Conservation (phyloP, 1,140 invertebrate genomes). For the Drosophila equinoxialis region DNA sequence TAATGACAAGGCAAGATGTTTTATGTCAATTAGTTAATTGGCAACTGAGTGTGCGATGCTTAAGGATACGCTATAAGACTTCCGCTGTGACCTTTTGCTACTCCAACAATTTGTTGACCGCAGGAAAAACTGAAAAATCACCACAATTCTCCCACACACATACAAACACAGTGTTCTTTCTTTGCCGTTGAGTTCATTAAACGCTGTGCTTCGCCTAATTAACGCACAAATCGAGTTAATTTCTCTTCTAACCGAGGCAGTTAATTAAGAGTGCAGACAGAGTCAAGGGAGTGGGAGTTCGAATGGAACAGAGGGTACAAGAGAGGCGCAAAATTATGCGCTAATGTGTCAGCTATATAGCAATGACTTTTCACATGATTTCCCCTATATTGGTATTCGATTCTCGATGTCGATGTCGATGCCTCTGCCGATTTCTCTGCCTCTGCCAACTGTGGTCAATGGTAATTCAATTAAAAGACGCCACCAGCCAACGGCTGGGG, state of each 20-base stretch:
- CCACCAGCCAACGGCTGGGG: slow-evolving; percentile 32
- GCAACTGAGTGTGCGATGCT: not conserved
- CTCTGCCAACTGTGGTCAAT: slow-evolving; percentile 42
- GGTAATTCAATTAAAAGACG: slow-evolving; percentile 69
- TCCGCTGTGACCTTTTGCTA: not conserved
- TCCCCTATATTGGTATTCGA: slow-evolving; percentile 61
- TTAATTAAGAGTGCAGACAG: slow-evolving; percentile 75
- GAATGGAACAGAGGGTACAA: slow-evolving; percentile 1
- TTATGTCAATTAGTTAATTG: slow-evolving; percentile 10
- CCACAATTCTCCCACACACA: slow-evolving; percentile 50
- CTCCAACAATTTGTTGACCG: not conserved
- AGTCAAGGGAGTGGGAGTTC: slow-evolving; percentile 15
- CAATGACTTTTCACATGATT: slow-evolving; percentile 49
- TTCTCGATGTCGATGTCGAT: slow-evolving; percentile 12
- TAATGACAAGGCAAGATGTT: not conserved
- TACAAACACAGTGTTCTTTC: too few species aligned
- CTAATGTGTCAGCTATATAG: slow-evolving; percentile 60
- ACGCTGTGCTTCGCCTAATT: slow-evolving; percentile 65
- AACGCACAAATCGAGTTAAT: slow-evolving; percentile 78
- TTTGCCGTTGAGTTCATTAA: slow-evolving; percentile 64
- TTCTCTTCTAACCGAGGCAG: slow-evolving; percentile 73
- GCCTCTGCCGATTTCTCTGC: not conserved
- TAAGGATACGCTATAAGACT: not conserved
- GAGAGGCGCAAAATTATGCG: slow-evolving; percentile 65
- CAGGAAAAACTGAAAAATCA: slow-evolving; percentile 43